Conservation (phyloP, 2,113 vertebrate species). For the Rhinolophus sinicus region DNA sequence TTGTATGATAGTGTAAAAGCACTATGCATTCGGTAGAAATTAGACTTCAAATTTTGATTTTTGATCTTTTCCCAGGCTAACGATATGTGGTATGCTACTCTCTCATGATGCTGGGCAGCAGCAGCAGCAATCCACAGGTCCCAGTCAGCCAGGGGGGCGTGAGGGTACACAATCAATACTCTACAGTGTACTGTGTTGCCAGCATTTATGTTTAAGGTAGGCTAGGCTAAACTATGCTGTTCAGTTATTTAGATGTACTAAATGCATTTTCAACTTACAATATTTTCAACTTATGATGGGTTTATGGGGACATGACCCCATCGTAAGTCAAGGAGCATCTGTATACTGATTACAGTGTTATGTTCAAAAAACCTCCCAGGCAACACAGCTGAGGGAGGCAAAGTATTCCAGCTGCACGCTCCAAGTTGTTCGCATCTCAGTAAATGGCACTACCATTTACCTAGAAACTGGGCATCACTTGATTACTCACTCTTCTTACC, state of each 20-base stretch:
- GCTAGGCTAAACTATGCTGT: not conserved
- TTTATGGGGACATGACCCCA: not conserved
- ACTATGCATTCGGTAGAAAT: not conserved
- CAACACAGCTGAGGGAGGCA: not conserved
- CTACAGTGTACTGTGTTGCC: not conserved
- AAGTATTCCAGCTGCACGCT: not conserved
- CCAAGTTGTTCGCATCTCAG: not conserved
- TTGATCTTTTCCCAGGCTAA: not conserved
- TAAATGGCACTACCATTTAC: not conserved
- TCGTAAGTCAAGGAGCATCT: not conserved
- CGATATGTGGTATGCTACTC: not conserved
- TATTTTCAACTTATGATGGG: not conserved
- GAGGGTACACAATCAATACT: not conserved
- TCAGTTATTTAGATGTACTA: not conserved
- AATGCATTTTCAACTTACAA: not conserved
- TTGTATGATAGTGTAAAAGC: not conserved
- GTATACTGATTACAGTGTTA: not conserved
- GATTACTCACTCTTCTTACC: not conserved
- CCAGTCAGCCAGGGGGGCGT: not conserved
- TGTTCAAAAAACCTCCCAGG: not conserved
- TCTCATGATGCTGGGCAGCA: not conserved
- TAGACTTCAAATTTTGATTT: not conserved
- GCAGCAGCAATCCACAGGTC: not conserved
- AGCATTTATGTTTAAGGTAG: no score
- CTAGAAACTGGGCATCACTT: not conserved